Conservation (phyloP, 2,113 vertebrate species). For the Ciconia boyciana region DNA sequence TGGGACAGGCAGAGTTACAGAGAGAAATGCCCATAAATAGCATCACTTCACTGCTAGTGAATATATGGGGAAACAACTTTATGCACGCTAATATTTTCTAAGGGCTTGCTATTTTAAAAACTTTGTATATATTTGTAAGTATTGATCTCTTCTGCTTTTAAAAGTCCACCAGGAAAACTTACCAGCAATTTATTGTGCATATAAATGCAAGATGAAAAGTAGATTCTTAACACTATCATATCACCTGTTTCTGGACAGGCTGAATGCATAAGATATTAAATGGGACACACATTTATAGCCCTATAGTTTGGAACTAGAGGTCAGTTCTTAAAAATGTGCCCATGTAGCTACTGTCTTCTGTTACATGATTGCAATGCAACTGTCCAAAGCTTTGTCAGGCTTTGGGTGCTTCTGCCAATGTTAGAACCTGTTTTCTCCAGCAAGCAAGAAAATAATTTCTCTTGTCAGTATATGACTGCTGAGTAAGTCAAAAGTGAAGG, state of each 20-base stretch:
- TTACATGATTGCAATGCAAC: neutral
- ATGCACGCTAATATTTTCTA: neutral
- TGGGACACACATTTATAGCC: neutral
- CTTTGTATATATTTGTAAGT: neutral
- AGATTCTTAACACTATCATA: neutral
- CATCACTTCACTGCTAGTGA: neutral
- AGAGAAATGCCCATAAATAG: neutral
- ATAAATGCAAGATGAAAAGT: neutral
- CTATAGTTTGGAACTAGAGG: neutral
- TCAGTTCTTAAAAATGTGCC: neutral
- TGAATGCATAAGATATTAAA: neutral
- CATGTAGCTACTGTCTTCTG: neutral
- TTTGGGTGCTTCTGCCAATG: neutral
- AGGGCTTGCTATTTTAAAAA: neutral
- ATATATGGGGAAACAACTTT: neutral
- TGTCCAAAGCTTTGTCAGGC: neutral
- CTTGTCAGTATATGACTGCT: neutral
- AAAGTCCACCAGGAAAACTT: neutral
- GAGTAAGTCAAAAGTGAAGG: neutral
- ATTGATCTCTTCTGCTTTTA: neutral
- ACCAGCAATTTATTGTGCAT: neutral
- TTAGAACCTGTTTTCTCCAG: neutral
- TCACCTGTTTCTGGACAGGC: neutral
- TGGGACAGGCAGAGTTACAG: neutral
- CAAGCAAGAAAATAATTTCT: neutral